phyloP scores from a whole-genome alignment of 2,113 vertebrate species.

The Pteruthius melanotis region DNA sequence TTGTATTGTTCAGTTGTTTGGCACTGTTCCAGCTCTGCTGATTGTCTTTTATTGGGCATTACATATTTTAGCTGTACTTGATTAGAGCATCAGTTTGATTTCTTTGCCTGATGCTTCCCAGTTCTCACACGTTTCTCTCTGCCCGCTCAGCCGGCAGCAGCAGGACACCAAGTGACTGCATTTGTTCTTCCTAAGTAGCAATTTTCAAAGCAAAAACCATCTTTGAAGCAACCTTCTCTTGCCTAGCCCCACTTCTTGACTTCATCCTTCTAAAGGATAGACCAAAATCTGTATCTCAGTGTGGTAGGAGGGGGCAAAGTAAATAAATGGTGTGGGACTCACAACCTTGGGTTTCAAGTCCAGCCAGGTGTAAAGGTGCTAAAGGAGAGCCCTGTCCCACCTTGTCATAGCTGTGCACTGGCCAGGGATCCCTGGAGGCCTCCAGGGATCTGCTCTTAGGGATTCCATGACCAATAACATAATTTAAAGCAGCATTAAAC shows the following conservation, averaged over 20 bases:
- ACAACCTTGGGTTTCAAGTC: neutral
- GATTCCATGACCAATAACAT: neutral
- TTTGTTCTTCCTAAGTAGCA: neutral
- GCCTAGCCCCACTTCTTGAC: neutral
- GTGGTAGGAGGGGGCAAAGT: neutral
- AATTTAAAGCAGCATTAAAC: neutral
- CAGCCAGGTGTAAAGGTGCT: neutral
- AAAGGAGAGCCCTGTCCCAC: neutral
- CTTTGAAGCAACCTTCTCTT: neutral
- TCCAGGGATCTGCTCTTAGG: neutral
- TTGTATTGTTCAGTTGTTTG: neutral
- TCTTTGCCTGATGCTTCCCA: neutral
- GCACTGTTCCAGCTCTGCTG: neutral
- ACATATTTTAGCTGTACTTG: neutral
- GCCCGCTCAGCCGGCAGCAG: conserved; percentile 3
- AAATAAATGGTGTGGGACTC: neutral
- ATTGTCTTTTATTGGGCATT: neutral
- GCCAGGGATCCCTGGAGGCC: neutral
- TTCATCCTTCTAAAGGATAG: neutral
- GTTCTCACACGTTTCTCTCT: neutral
- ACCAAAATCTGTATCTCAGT: neutral
- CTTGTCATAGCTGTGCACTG: neutral
- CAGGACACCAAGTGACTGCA: neutral
- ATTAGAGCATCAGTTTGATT: conserved; percentile 9
- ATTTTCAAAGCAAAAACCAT: neutral